phyloP scores from a whole-genome alignment of 2,797 vertebrate genomes.

The Otolemur crassicaudatus region DNA sequence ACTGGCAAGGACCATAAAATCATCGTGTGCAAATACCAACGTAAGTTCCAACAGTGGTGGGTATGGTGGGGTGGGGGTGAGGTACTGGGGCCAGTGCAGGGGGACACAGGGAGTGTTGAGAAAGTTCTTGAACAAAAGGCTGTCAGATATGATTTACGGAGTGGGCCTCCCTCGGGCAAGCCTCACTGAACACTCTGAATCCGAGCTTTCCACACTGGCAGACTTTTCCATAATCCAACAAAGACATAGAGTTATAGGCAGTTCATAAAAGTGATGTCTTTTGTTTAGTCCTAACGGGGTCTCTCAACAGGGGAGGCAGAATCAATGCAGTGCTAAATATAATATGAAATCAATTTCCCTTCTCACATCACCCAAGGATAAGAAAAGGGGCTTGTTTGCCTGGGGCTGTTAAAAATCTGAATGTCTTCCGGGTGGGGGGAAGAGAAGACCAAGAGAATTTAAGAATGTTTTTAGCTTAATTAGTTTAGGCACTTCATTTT shows the following conservation, averaged over 20 bases:
- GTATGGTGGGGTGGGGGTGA: background rate
- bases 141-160: slow-evolving; percentile 89
- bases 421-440: slow-evolving; percentile 36
- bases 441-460: slow-evolving; percentile 39
- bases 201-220: slow-evolving; percentile 87
- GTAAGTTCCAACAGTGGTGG: background rate
- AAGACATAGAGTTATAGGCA: slow-evolving; percentile 85
- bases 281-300: slow-evolving; percentile 82
- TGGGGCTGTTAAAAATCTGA: background rate
- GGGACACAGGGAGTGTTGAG: slow-evolving; percentile 46
- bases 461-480: slow-evolving; percentile 68
- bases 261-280: slow-evolving; percentile 85
- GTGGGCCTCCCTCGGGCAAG: slow-evolving; percentile 85
- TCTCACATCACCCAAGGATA: slow-evolving; percentile 63
- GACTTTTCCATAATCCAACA: slow-evolving; percentile 86
- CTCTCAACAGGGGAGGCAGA: slow-evolving; percentile 84
- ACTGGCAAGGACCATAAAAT: slow-evolving; percentile 44
- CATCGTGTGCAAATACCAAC: slow-evolving; percentile 53
- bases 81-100: background rate
- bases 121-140: slow-evolving; percentile 87
- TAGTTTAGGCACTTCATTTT: slow-evolving; percentile 63
- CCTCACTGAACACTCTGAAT: slow-evolving; percentile 90
- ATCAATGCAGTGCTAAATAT: slow-evolving; percentile 88
- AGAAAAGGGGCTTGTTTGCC: slow-evolving; percentile 63
- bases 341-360: slow-evolving; percentile 88